Evolutionary conservation across 2,888 invertebrate genomes (phyloP), one percentile per base, ranked within the genome.

Genomic region (Pandemis heparana): DNA sequence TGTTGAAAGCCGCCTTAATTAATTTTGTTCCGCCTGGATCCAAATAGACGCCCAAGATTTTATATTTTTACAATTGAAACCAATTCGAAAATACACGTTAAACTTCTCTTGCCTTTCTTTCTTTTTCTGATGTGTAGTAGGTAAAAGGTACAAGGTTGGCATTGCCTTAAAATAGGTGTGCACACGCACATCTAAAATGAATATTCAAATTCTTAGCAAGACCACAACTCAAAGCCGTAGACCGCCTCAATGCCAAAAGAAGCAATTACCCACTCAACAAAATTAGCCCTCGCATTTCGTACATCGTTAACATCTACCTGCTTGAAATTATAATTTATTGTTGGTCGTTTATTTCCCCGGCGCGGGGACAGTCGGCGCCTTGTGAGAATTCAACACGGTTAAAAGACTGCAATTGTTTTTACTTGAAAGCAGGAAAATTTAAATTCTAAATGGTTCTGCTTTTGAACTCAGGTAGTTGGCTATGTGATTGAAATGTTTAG

Each of bases 271-370:
- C 69, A 65, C 70, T 70, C 70, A 65, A 65, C 70, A 69, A 70
- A 75, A 75, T 73, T 75, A 70, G 73, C 75, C 51, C 63, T 64
- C 62, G 63, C 73, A 63, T 74, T 75, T 74, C 70, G 62, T 70
- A 70, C 73, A 64, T 74, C 75, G 75, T 75, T 73, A 60, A 70
- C 71, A 70, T 70, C 56, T 67, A 71, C 74, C 71, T 73, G 69
- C 67, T 72, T 73, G 73, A 66, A 73, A 73, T 73, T 70, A 75
- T 75, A 73, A 75, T 70, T 73, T 70, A 75, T 70, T 18, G 72
- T 73, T 38, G 23, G 70, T 73, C 66, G 66, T 73, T 75, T 70
- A 60, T 75, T 74, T 74, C 16, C 67, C 43, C 48, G 43, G 56
- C 51, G 67, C 72, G 67, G 59, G 71, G 73, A 73, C 73, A 69